These are phyloP conservation scores for Python bivittatus DNA, from an alignment of 2,113 vertebrate genomes.

Conservation along the genomic window DNA sequence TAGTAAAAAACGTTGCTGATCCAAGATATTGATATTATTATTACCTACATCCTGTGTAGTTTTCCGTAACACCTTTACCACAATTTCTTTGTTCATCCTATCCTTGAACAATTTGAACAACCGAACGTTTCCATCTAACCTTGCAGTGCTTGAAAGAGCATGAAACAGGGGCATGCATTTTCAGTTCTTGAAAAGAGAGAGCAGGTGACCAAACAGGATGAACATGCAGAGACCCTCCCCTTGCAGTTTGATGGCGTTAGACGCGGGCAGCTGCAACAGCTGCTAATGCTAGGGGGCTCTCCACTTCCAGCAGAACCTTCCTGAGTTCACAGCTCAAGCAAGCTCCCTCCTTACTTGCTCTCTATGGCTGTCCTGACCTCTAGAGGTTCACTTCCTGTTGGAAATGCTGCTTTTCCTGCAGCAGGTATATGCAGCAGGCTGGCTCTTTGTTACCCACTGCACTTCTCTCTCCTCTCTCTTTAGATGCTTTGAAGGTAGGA, in stretches of 20 bases:
- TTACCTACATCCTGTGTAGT: neutral
- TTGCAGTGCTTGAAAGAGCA: too few species aligned
- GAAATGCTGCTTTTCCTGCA: constrained; percentile 56
- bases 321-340: neutral
- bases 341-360: constrained; percentile 29
- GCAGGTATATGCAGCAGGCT: constrained; percentile 52
- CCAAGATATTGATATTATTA: neutral
- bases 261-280: neutral
- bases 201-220: neutral
- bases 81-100: neutral
- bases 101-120: neutral
- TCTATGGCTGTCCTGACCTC: constrained; percentile 62
- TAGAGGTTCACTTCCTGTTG: constrained; percentile 63
- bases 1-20: neutral
- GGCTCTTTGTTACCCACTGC: constrained; percentile 61
- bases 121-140: neutral
- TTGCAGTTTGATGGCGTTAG: neutral
- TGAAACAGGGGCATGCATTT: too few species aligned
- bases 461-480: constrained; percentile 39
- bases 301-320: constrained; percentile 29
- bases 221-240: neutral
- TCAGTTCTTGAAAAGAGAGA: constrained; percentile 9
- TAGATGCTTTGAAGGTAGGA: constrained; percentile 42
- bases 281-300: constrained; percentile 55
- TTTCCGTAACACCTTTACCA: neutral